Evolutionary conservation across 2,113 vertebrate genomes (phyloP), one percentile per base, ranked within the genome.

Genomic region (Chaetodon trifascialis): DNA sequence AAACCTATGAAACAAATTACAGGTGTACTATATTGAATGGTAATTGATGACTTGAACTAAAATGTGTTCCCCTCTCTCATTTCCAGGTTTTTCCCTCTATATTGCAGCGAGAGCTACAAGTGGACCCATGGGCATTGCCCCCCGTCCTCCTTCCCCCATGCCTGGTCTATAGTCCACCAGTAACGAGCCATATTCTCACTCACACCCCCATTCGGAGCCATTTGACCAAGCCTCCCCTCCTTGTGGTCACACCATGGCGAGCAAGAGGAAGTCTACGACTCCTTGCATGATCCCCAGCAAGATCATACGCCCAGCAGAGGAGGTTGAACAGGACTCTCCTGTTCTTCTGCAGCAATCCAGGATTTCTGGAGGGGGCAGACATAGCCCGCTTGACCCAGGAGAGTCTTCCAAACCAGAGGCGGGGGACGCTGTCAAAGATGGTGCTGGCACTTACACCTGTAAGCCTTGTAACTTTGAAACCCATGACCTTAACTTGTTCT

Each of bases 261-360:
- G 98, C 95, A 99, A 99, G 92, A 96, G 98, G 92, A 99, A 99
- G 92, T 99, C 97, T 19, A 97, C 97, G 15, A 97, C 95, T 15
- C 98, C 98, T 2, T 99, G 98, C 87, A 99, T 99, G 98, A 99
- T 99, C 93, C 98, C 98, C 0, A 94, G 97, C 59, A 99, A 99
- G 94, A 90, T 95, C 0, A 87, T 96, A 86, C 95, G 82, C 42
- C 76, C 94, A 5, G 86, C 94, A 80, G 97, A 96, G 75, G 96
- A 96, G 19, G 73, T 90, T 0, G 92, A 95, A 2, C 86, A 73
- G 42, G 96, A 95, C 11, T 92, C 91, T 73, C 77, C 84, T 0
- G 91, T 89, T 47, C 84, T 92, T 49, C 92, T 94, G 11, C 93
- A 44, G 82, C 90, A 76, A 21, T 85, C 51, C 68, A 84, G 79